Conservation (phyloP, 2,888 invertebrate genomes). For the Morpho deidamia region DNA sequence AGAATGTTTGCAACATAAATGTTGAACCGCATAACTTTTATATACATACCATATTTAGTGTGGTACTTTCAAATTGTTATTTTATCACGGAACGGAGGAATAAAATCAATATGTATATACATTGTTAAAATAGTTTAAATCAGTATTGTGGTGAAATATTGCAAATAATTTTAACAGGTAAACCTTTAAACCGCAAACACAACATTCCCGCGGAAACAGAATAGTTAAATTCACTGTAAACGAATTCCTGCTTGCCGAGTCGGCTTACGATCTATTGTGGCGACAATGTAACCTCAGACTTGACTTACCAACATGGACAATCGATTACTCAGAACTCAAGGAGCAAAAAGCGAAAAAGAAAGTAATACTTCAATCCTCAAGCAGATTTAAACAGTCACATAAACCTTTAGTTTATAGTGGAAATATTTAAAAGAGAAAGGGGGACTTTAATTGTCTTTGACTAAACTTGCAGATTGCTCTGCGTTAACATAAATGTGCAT, state of each 20-base stretch:
- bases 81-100: neutral
- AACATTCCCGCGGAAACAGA: conserved; percentile 40
- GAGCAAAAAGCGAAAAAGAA: neutral
- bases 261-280: conserved; percentile 63
- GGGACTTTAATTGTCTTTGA: too few relatives aligned
- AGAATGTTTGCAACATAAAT: too few relatives aligned
- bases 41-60: too few relatives aligned
- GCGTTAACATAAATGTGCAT: too few relatives aligned
- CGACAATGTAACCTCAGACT: conserved; percentile 40
- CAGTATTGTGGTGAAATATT: conserved; percentile 9
- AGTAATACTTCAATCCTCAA: too few relatives aligned
- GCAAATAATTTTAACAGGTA: conserved; percentile 11
- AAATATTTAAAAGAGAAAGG: too few relatives aligned
- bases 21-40: too few relatives aligned
- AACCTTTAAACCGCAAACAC: conserved; percentile 32
- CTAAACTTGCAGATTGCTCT: too few relatives aligned
- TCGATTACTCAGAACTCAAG: neutral
- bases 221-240: conserved; percentile 58
- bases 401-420: too few relatives aligned
- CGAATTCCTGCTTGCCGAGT: conserved; percentile 38
- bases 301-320: conserved; percentile 11
- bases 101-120: conserved; percentile 2
- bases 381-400: too few relatives aligned
- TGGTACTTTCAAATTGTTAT: neutral
- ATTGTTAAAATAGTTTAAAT: conserved; percentile 5